Base-by-base conservation (phyloP, 1,140 invertebrate species). In the Solen grandis region DNA sequence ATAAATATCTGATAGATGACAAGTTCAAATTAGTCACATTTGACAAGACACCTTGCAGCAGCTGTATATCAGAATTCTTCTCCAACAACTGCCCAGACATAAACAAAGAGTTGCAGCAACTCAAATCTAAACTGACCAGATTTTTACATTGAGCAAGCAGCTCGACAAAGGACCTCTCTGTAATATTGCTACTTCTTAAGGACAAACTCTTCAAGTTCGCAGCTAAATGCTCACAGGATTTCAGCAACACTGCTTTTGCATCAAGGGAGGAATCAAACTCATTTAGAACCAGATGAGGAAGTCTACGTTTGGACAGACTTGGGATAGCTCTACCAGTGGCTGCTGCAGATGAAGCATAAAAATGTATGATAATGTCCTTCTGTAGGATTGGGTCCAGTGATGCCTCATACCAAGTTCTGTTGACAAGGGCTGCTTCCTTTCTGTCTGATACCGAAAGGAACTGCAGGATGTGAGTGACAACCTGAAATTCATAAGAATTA, bases 21-120 rank as follows among this genome's bases (percentile, higher is more conserved):
- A 96, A 88, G 77, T 93, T 94, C 33, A 96, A 88, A 59, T 92
- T 90, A 79, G 91, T 93, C 16, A 96, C 91, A 70, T 94, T 93
- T 73, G 93, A 90, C 60, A 96, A 90, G 65, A 92, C 93, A 8
- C 93, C 81, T 25, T 90, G 88, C 5, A 94, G 82, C 54, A 93
- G 87, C 63, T 93, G 89, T 35, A 93, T 90, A 83, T 94, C 94
- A 36, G 90, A 91, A 81, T 93, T 92, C 77, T 93, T 93, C 84
- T 95, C 95, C 52, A 96, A 88, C 27, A 96, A 90, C 1, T 93
- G 93, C 14, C 95, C 95, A 33, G 94, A 94, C 94, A 96, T 96
- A 60, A 96, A 94, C 14, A 95, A 91, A 66, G 95, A 94, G 84
- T 95, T 94, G 85, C 95, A 96, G 55, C 93, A 93, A 81, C 93